Evolutionary conservation across 1,140 invertebrate species (phyloP), one percentile per base, ranked within the genome.

Genomic region (Cotesia vestalis): DNA sequence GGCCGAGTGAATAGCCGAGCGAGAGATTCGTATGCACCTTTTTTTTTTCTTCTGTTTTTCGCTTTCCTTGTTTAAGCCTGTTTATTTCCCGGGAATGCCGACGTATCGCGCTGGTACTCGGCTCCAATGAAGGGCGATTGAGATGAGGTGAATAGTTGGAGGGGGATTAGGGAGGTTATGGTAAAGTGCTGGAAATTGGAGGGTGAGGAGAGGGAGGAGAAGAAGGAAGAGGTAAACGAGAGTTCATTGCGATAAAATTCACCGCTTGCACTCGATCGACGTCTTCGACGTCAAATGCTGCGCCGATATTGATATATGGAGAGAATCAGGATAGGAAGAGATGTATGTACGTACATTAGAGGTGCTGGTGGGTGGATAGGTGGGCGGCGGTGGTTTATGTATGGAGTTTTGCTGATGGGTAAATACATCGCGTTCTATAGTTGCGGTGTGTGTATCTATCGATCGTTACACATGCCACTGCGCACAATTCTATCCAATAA

Each of bases 401-500:
- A 63, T 63, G 34, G 61, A 63, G 40, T 46, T 46, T 46, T 46
- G 40, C 40, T 46, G 40, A 46, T 11, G 40, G 40, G 40, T 46
- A 46, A 46, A 46, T 46, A 67, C 53, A 67, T 53, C 66, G 51
- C 35, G 40, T 38, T 59, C 17, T 64, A 64, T 51, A 67, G 51
- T 62, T 51, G 46, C 66, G 40, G 14, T 40, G 11, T 46, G 61
- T 67, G 53, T 68, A 59, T 52, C 53, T 68, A 68, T 68, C 66
- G 66, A 68, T 68, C 66, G 66, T 68, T 68, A 68, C 66, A 68
- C 53, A 55, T 53, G 66, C 66, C 55, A 59, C 66, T 68, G 66
- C 66, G 66, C 66, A 68, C 46, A 68, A 68, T 68, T 68, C 66
- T 68, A 68, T 68, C 66, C 66, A 68, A 68, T 68, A 68, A 68